Percentiles rank a stretch among this genome's conserved stretches.
Conservation (phyloP, 2,797 vertebrate genomes). For the Scleropages formosus region DNA sequence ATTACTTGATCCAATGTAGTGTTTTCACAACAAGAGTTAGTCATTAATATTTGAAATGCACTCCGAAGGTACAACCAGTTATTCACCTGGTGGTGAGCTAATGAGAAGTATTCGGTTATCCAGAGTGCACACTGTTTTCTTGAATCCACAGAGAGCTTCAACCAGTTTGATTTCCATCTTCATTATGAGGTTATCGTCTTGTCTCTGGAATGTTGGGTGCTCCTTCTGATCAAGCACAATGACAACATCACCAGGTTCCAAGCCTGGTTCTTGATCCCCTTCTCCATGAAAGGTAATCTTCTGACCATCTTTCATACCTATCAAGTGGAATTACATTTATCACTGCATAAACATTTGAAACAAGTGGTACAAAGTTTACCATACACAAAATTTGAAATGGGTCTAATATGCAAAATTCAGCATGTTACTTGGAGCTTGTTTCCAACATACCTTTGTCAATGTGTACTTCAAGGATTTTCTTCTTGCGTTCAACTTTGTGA, state of each 20-base stretch:
- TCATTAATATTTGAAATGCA: not conserved
- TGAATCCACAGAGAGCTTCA: conserved; percentile 91
- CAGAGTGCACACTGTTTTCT: conserved; percentile 78
- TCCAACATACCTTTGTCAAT: conserved; percentile 83
- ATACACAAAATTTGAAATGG: not conserved
- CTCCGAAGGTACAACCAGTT: not conserved
- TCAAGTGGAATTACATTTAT: not conserved
- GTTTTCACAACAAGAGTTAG: too few relatives aligned
- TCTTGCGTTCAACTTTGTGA: conserved; percentile 87
- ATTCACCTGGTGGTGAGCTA: conserved; percentile 75
- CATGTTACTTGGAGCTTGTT: not conserved
- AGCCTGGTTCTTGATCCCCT: conserved; percentile 93
- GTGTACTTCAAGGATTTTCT: conserved; percentile 93
- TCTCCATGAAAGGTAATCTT: conserved; percentile 91
- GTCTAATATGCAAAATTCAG: not conserved
- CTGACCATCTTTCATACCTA: conserved; percentile 95
- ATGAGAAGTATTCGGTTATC: conserved; percentile 82
- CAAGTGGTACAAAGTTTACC: not conserved
- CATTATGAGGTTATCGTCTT: conserved; percentile 78
- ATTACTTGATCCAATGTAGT: too few relatives aligned
- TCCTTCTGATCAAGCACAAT: conserved; percentile 93
- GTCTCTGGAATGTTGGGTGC: conserved; percentile 80
- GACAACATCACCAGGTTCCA: conserved; percentile 90
- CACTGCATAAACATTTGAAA: not conserved
- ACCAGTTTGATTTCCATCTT: conserved; percentile 87